Base-by-base conservation (phyloP, 2,113 vertebrate genomes). In the Microtus pennsylvanicus region DNA sequence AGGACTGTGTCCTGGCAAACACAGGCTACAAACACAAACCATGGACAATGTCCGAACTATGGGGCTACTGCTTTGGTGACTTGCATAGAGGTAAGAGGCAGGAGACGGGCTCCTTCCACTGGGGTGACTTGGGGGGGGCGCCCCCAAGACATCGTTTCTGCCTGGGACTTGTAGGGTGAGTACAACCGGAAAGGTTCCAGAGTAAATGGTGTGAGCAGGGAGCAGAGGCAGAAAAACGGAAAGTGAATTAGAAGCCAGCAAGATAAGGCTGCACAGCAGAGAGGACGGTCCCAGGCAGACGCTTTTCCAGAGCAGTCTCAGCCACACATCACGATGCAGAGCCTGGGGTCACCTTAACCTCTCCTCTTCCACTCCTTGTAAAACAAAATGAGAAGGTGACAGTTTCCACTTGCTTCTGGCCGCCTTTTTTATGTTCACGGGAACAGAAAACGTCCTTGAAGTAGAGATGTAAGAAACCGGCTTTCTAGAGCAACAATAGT, bases 401-500 rank as follows among this genome's bases (percentile, higher is more conserved):
- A n/a, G 6, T 70, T 69, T 74, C 47, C 75, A 65, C 38, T 91
- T 74, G 63, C 28, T 11, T 90, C 75, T 80, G 21, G 24, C 75
- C 33, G 13, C 12, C 17, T 28, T 67, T 52, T 35, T 63, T 61
- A 35, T 26, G 22, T 63, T 50, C 24, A 9, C 35, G 9, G 55
- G 5, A 3, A 47, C 52, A 42, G 55, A 72, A 69, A 38, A 81
- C 14, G 30, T 45, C 35, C 35, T 58, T 33, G 35, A 45, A 91
- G 33, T 45, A 9, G n/a, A 89, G 76, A 61, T 14, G 14, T 38
- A 42, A 69, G 69, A 26, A 75, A 67, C 35, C 22, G 26, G 3
- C 77, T 90, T 94, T 94, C 85, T 76, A n/a, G 83, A 74, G 70
- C 2, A 55, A 35, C 38, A 30, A 38, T 93, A 87, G 76, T 72